Conservation (phyloP, 1,140 invertebrate species). For the Drosophila triauraria region DNA sequence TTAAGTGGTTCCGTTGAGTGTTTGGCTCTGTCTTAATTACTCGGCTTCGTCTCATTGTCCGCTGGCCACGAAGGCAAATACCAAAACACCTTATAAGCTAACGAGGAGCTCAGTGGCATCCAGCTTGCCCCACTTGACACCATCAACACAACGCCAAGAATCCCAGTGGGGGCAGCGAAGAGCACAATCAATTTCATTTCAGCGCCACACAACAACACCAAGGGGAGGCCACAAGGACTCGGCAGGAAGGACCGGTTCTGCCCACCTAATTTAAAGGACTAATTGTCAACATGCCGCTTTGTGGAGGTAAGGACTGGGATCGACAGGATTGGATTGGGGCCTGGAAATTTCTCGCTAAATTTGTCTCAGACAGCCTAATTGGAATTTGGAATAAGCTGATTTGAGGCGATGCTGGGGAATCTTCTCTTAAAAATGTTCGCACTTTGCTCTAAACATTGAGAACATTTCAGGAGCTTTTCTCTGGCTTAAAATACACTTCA, state of each 20-base stretch:
- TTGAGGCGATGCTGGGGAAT: not conserved
- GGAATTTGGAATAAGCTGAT: constrained; percentile 14
- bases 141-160: not conserved
- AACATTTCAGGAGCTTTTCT: not conserved
- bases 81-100: constrained; percentile 58
- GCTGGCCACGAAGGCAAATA: constrained; percentile 38
- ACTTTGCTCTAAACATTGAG: not conserved
- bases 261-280: constrained; percentile 73
- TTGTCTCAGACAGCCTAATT: constrained; percentile 23
- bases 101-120: constrained; percentile 33
- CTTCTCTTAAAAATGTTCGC: not conserved
- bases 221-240: constrained; percentile 22
- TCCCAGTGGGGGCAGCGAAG: constrained; percentile 38
- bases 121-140: not conserved
- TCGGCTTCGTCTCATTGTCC: constrained; percentile 38
- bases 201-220: constrained; percentile 8
- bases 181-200: constrained; percentile 65
- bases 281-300: constrained; percentile 68
- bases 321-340: constrained; percentile 3
- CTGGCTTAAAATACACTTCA: not conserved
- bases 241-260: constrained; percentile 6
- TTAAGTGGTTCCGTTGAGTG: constrained; percentile 36
- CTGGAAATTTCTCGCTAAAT: constrained; percentile 5
- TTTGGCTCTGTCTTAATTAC: constrained; percentile 63
- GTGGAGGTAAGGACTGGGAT: not conserved